Conservation (phyloP, 2,888 invertebrate species). For the Apotomis turbidana region DNA sequence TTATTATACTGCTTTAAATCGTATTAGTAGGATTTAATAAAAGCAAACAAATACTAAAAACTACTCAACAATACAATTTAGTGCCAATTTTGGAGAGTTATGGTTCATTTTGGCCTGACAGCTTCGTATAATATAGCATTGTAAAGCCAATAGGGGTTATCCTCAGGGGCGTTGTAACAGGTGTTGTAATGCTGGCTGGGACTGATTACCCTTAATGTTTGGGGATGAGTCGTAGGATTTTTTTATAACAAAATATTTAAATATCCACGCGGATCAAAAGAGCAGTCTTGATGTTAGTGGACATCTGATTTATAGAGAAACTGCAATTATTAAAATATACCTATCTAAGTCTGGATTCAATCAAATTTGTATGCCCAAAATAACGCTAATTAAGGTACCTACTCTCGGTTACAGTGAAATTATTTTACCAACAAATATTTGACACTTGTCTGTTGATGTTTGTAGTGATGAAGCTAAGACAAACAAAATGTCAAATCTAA, state of each 20-base stretch:
- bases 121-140: conserved; percentile 55
- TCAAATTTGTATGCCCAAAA: too few species aligned
- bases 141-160: conserved; percentile 50
- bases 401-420: too few species aligned
- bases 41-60: conserved; percentile 43
- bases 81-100: conserved; percentile 35
- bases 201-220: conserved; percentile 65
- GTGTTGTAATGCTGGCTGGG: conserved; percentile 60
- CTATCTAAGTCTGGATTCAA: too few species aligned
- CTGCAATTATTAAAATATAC: too few species aligned
- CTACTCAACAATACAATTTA: conserved; percentile 31
- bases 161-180: conserved; percentile 60
- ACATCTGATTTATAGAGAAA: too few species aligned
- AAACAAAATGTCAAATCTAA: too few species aligned
- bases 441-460: too few species aligned
- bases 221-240: conserved; percentile 56
- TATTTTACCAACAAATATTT: too few species aligned
- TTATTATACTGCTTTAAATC: conserved; percentile 60
- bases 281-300: neutral
- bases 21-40: conserved; percentile 57
- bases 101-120: conserved; percentile 44
- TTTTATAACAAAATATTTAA: conserved; percentile 26
- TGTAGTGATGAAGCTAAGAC: too few species aligned
- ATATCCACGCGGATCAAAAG: conserved; percentile 3
- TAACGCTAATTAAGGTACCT: too few species aligned